Evolutionary conservation across 2,797 vertebrate genomes (phyloP), one percentile per base, ranked within the genome.

Genomic region (Pipistrellus kuhlii): DNA sequence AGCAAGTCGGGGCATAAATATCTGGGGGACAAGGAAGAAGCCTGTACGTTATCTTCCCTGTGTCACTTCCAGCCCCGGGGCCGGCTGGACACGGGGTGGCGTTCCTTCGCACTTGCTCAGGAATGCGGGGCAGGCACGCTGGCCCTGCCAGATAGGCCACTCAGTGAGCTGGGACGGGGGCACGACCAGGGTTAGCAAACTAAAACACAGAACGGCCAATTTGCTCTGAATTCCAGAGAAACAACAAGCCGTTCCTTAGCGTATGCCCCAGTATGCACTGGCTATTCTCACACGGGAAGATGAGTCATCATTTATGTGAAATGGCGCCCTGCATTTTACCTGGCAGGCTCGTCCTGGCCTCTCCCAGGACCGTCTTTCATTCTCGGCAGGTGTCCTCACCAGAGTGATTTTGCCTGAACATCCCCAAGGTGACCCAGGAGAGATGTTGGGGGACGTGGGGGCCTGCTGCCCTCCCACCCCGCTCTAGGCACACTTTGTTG

Each of bases 11-110:
- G 97, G 91, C 5, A 78, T 86, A 88, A 97, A 87, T 57, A 96
- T 71, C 98, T 98, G 92, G 0, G 62, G 35, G 85, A 20, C 15
- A 87, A 81, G 93, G 85, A 20, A 84, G 55, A 90, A 77, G 66
- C 88, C 5, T 8, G 27, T 0, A 7, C 0, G 0, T 55, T 0
- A 27, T 3, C 2, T 1, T 1, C 18, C 72, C 8, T 0, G 18
- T 17, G 35, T 8, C 20, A 13, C 14, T 1, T 30, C n/a, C 20
- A 25, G 46, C 41, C 20, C 0, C 6, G 4, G 59, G 23, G 17
- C n/a, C 2, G 0, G 53, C 9, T 0, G 3, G 27, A 12, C 1
- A 0, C 6, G 27, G 85, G 6, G 2, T 0, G 3, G 25, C 0
- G 2, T 2, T 18, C 35, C 35, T 32, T 8, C 15, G 2, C 0